Percentiles rank a stretch among this genome's conserved stretches.
phyloP scores from a whole-genome alignment of 2,113 vertebrate genomes.

The Paradoxurus hermaphroditus region DNA sequence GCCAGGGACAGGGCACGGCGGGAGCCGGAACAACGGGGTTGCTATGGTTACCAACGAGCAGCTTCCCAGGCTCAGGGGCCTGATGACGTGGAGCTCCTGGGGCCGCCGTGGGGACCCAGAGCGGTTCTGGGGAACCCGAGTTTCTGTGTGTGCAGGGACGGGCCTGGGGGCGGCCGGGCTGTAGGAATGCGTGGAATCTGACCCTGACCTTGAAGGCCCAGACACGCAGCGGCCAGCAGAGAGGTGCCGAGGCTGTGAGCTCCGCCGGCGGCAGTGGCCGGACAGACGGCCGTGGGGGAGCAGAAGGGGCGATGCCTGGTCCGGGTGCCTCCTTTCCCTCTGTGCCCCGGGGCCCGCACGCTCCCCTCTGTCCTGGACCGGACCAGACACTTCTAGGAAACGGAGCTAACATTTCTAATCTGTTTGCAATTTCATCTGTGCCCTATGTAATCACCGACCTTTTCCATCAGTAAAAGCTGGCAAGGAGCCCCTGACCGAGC shows the following conservation, averaged over 20 bases:
- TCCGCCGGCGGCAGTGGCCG: fast-evolving
- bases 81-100: not conserved
- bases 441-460: not conserved
- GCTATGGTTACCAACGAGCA: not conserved
- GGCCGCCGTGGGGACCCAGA: not conserved
- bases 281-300: not conserved
- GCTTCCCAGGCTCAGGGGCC: not conserved
- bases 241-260: not conserved
- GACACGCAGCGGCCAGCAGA: fast-evolving
- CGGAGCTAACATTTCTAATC: not conserved
- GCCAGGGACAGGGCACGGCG: too few relatives aligned
- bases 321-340: too few relatives aligned
- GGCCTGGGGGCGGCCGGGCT: not conserved
- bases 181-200: not conserved
- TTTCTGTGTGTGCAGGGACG: not conserved
- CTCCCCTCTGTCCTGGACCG: not conserved
- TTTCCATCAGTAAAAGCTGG: not conserved
- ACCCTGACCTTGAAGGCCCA: not conserved
- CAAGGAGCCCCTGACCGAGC: not conserved
- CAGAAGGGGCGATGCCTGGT: too few relatives aligned
- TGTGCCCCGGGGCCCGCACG: not conserved
- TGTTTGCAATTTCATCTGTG: not conserved
- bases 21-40: too few relatives aligned
- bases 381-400: not conserved
- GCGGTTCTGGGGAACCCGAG: too few relatives aligned